Evolutionary conservation across 2,888 invertebrate species (phyloP).

Genomic region (Bhutanitis thaidina): DNA sequence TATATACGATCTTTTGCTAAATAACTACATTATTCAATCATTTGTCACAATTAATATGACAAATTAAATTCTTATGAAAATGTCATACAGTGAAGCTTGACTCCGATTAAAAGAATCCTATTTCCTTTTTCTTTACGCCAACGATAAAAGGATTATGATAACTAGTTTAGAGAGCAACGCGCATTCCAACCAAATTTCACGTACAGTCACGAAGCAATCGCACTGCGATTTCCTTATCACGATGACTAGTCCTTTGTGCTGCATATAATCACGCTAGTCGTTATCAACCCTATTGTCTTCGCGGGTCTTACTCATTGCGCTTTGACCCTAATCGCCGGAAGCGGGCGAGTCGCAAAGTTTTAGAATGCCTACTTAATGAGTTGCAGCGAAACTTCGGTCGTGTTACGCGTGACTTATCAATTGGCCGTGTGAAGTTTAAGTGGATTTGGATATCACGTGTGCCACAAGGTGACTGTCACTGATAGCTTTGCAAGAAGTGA

Average conservation of each 20-base stretch:
- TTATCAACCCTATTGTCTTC: conserved; percentile 27
- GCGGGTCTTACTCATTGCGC: conserved; percentile 30
- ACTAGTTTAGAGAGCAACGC: too few relatives aligned
- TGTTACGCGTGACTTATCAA: conserved; percentile 1
- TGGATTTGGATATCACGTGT: neutral
- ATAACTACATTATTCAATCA: too few relatives aligned
- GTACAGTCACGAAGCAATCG: conserved; percentile 7
- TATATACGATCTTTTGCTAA: too few relatives aligned
- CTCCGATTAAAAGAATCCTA: too few relatives aligned
- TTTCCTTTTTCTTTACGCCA: too few relatives aligned
- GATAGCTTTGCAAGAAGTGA: neutral
- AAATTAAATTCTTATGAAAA: too few relatives aligned
- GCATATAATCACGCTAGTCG: conserved; percentile 21
- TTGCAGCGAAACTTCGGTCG: conserved; percentile 10
- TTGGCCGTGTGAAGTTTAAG: conserved; percentile 3
- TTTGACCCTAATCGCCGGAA: conserved; percentile 36
- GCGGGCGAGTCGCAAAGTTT: conserved; percentile 26
- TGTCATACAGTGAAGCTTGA: too few relatives aligned
- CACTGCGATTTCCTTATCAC: conserved; percentile 13
- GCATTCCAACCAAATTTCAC: conserved; percentile 8
- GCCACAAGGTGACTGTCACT: neutral
- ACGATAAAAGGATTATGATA: too few relatives aligned
- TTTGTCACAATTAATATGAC: too few relatives aligned
- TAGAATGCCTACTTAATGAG: conserved; percentile 31
- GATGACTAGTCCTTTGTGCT: conserved; percentile 9